phyloP scores from a whole-genome alignment of 1,140 invertebrate genomes.

The Drosophila nebulosa region DNA sequence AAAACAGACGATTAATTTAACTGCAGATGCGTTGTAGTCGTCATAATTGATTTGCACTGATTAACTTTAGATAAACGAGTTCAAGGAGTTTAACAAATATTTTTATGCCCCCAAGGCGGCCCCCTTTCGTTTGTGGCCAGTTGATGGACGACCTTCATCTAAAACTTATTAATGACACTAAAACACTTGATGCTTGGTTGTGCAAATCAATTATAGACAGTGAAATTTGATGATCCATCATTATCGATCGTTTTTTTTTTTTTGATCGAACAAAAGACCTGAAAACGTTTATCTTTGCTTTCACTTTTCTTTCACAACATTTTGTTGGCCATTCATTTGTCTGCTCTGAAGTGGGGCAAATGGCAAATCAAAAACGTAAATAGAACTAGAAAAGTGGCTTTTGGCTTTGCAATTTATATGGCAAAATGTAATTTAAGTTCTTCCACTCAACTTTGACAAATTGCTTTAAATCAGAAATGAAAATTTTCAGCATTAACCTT shows the following conservation, averaged over 20 bases:
- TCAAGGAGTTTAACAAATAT: too few relatives aligned
- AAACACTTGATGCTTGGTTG: neutral
- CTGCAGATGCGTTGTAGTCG: too few relatives aligned
- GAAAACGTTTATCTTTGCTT: neutral
- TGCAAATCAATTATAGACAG: neutral
- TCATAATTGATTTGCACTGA: neutral
- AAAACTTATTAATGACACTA: neutral
- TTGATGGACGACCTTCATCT: neutral
- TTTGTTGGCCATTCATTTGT: neutral
- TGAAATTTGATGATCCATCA: neutral
- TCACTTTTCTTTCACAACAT: neutral
- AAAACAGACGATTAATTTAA: neutral
- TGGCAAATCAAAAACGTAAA: constrained; percentile 28
- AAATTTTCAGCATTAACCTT: constrained; percentile 60
- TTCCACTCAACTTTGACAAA: constrained; percentile 34
- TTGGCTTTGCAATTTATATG: constrained; percentile 31
- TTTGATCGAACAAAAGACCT: too few relatives aligned
- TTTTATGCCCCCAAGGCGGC: too few relatives aligned
- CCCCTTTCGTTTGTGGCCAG: neutral
- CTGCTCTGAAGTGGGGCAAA: neutral
- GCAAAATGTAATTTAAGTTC: constrained; percentile 60
- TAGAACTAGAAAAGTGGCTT: constrained; percentile 33
- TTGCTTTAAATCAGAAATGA: constrained; percentile 47
- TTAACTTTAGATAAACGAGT: neutral
- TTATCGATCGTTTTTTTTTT: neutral